These are phyloP conservation scores for Ancistrus triradiatus DNA, from an alignment of 2,113 vertebrate genomes.

Conservation along the genomic window DNA sequence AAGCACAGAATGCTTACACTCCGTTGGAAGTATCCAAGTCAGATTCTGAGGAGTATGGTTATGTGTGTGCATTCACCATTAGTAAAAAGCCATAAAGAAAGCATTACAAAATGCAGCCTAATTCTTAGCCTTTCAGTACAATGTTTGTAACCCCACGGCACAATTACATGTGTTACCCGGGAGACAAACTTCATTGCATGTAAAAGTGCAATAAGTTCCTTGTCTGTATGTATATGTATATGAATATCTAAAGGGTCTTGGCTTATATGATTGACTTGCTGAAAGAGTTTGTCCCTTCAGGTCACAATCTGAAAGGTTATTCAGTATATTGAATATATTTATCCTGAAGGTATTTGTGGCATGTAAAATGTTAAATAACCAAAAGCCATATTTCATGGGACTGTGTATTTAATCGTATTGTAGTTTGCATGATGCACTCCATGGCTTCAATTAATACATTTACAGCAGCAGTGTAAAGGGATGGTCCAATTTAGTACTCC, in stretches of 20 bases:
- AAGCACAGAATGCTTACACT: conserved; percentile 18
- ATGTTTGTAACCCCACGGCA: background rate
- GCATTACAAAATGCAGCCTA: conserved; percentile 1
- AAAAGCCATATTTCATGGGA: conserved; percentile 41
- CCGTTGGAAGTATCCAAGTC: background rate
- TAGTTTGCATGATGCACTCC: conserved; percentile 34
- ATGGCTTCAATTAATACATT: conserved; percentile 17
- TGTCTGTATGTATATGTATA: conserved; percentile 4
- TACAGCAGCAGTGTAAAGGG: conserved; percentile 4
- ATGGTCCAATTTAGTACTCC: background rate
- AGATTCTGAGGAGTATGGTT: conserved; percentile 8
- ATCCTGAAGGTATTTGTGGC: conserved; percentile 41
- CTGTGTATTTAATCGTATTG: conserved; percentile 38
- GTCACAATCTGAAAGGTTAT: conserved; percentile 3
- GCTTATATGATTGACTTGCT: background rate
- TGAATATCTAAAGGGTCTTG: conserved; percentile 8
- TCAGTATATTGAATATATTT: conserved; percentile 34
- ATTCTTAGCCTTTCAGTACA: background rate
- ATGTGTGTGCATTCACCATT: conserved; percentile 14
- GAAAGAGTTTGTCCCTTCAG: conserved; percentile 6
- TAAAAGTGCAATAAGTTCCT: conserved; percentile 24
- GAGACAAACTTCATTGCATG: conserved; percentile 25
- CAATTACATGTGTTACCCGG: conserved; percentile 15
- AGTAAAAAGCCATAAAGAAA: background rate
- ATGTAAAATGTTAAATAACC: conserved; percentile 38